Base-by-base conservation (phyloP, 1,140 invertebrate species). In the Drosophila rufa region DNA sequence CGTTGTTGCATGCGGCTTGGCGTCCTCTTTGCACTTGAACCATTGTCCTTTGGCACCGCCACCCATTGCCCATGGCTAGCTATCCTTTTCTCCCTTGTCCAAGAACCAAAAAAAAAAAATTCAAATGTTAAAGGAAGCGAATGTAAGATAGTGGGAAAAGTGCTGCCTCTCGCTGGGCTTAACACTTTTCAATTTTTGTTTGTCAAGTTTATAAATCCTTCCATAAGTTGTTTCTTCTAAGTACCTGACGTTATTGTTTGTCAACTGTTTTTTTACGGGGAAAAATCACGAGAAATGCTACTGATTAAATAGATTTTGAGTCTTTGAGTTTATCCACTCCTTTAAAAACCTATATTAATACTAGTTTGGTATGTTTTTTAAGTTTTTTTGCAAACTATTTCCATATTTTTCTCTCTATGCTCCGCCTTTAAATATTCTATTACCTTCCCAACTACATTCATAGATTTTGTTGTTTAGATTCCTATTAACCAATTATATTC, bases 21-120 rank as follows among this genome's bases (percentile, higher is more conserved):
- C 89, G 89, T 91, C 81, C 89, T 89, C 84, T 82, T 91, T 91
- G 90, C 89, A 91, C 89, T 91, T 91, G 89, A 91, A 91, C 90
- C 85, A 74, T 85, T 92, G 90, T 92, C 89, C 90, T 91, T 91
- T 82, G 64, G 64, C 68, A 75, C 62, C 58, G 57, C 73, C 53
- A 65, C 74, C 45, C 67, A 79, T 38, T 40, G 33, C 58, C 33
- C 57, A 51, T 53, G 65, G 78, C 69, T 67, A 27, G 71, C 81
- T 77, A 70, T 91, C 84, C 75, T 77, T 56, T 61, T 43, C 17
- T 51, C 22, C 22, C 33, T 47, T n/a, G 5, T 17, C 56, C 40
- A 27, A 42, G 56, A 22, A 40, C 38, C 33, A 45, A 47, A 15
- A 50, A 62, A 62, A 48, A 36, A 8, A 53, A 59, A 38, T 11